Evolutionary conservation across 2,797 vertebrate species (phyloP).

Genomic region (Peromyscus aztecus): DNA sequence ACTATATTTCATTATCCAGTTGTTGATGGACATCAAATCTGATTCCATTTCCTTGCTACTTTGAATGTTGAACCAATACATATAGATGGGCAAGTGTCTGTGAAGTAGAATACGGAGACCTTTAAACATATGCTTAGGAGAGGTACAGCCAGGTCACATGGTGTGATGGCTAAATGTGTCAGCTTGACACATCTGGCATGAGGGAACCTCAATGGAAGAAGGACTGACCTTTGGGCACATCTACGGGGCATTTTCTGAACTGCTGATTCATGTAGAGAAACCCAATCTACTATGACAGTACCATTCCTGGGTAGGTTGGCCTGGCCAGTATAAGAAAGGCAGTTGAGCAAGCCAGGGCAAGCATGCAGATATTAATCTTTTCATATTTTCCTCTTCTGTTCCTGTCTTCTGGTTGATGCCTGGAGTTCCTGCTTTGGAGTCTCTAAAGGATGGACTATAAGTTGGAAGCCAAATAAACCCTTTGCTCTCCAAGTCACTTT

Average conservation of each 20-base stretch:
- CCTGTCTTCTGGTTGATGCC: background rate
- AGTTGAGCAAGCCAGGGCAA: background rate
- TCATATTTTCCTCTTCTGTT: too few species aligned
- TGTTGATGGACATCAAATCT: background rate
- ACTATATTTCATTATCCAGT: background rate
- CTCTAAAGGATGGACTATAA: background rate
- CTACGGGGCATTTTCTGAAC: background rate
- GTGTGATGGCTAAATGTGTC: background rate
- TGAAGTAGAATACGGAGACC: background rate
- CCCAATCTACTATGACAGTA: background rate
- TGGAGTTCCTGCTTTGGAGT: background rate
- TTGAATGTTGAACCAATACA: background rate
- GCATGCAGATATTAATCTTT: background rate
- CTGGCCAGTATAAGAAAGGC: background rate
- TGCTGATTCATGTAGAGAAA: background rate
- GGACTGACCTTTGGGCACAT: background rate
- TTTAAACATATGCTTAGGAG: background rate
- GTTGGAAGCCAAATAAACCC: background rate
- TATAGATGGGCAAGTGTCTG: background rate
- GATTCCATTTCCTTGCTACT: background rate
- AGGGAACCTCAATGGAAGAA: background rate
- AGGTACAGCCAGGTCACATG: too few species aligned
- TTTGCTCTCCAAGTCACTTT: background rate
- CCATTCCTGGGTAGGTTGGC: background rate
- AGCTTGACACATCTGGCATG: background rate